phyloP scores from a whole-genome alignment of 2,888 invertebrate genomes.

The Rhorus exstirpatorius region DNA sequence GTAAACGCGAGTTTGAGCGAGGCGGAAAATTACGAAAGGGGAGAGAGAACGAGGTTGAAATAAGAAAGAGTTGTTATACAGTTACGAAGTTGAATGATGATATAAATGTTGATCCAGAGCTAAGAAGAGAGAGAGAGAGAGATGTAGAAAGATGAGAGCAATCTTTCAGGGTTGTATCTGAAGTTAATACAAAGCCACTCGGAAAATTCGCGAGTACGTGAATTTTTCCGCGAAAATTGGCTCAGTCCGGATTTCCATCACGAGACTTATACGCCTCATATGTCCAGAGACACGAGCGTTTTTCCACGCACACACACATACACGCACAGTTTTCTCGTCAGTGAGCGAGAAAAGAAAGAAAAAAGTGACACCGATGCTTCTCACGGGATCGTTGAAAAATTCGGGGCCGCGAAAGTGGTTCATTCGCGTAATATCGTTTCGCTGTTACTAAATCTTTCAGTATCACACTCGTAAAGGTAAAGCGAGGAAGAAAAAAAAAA shows the following conservation, averaged over 20 bases:
- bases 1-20: constrained; percentile 6
- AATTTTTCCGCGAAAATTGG: constrained; percentile 23
- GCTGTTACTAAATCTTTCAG: constrained; percentile 5
- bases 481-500: neutral
- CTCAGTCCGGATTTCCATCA: neutral
- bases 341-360: neutral
- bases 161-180: constrained; percentile 12
- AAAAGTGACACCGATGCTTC: neutral
- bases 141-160: constrained; percentile 2
- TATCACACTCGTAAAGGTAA: neutral
- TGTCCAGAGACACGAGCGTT: neutral
- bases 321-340: neutral
- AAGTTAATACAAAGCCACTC: neutral
- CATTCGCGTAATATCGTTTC: constrained; percentile 3
- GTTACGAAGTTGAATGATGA: neutral
- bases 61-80: constrained; percentile 22
- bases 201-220: constrained; percentile 7
- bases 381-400: neutral
- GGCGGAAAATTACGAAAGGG: neutral
- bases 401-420: neutral
- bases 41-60: neutral
- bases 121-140: neutral
- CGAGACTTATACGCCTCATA: neutral
- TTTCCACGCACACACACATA: neutral
- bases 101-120: constrained; percentile 15